Evolutionary conservation across 2,888 invertebrate species (phyloP).

Genomic region (Heliconius ismenius): DNA sequence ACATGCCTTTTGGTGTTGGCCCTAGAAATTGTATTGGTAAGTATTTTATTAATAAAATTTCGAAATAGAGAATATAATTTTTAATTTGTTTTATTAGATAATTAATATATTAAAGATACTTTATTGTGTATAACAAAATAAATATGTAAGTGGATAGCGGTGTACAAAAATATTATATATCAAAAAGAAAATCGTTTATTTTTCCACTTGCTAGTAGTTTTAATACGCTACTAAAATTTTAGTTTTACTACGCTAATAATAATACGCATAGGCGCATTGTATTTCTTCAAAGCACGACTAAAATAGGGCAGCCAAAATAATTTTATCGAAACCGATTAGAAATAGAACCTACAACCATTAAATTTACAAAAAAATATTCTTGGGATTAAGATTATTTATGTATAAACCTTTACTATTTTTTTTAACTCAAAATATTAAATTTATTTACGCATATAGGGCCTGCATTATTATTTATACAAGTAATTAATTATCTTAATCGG

Average conservation of each 20-base stretch:
- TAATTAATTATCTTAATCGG: background rate
- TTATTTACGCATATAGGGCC: background rate
- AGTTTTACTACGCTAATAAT: too few species aligned
- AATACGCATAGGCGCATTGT: background rate
- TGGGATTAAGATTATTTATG: too few species aligned
- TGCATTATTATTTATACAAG: background rate
- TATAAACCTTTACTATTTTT: too few species aligned
- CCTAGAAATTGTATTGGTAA: slow-evolving; percentile 82
- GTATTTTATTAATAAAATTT: too few species aligned
- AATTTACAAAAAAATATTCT: background rate
- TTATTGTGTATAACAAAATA: too few species aligned
- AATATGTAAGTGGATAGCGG: too few species aligned
- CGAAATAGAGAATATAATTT: too few species aligned
- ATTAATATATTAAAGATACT: too few species aligned
- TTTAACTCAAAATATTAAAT: background rate
- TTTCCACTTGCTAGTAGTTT: background rate
- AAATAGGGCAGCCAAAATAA: background rate
- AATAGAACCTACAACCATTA: background rate
- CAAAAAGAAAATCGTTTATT: background rate
- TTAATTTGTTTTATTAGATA: too few species aligned
- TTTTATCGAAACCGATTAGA: background rate
- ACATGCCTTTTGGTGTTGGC: slow-evolving; percentile 80
- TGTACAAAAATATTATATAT: too few species aligned
- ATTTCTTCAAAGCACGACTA: background rate
- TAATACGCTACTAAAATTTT: too few species aligned